phyloP scores from a whole-genome alignment of 1,140 invertebrate genomes.

The Callitettix versicolor region DNA sequence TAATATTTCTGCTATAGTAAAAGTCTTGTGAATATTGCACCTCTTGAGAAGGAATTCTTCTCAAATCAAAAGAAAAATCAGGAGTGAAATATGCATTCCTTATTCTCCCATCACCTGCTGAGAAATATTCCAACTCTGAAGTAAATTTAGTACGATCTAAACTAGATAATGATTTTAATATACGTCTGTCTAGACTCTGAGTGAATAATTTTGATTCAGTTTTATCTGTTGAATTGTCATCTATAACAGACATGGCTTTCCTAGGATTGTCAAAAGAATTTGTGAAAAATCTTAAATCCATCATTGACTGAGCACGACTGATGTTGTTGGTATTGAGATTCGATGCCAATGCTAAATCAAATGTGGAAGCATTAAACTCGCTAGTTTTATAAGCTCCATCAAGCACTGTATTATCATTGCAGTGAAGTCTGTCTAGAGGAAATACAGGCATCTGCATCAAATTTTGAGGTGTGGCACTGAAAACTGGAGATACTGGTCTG shows the following conservation, averaged over 20 bases:
- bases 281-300: not conserved
- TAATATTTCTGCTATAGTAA: constrained; percentile 2
- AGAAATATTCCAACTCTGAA: not conserved
- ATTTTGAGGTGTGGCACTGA: too few species aligned
- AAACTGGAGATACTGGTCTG: too few species aligned
- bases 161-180: not conserved
- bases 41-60: too few species aligned
- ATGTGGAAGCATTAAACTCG: constrained; percentile 19
- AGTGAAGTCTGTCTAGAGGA: too few species aligned
- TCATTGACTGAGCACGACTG: not conserved
- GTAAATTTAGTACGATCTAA: not conserved
- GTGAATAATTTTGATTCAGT: not conserved
- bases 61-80: not conserved
- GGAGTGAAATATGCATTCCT: constrained; percentile 4
- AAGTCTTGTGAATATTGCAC: not conserved
- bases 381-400: not conserved
- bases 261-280: not conserved
- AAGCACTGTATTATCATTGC: too few species aligned
- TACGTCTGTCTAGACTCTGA: constrained; percentile 5
- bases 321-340: not conserved
- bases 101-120: not conserved
- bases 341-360: constrained; percentile 1
- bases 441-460: too few species aligned
- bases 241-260: constrained; percentile 3
- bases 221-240: not conserved